phyloP scores from a whole-genome alignment of 1,140 invertebrate genomes.

The Drosophila pachea region DNA sequence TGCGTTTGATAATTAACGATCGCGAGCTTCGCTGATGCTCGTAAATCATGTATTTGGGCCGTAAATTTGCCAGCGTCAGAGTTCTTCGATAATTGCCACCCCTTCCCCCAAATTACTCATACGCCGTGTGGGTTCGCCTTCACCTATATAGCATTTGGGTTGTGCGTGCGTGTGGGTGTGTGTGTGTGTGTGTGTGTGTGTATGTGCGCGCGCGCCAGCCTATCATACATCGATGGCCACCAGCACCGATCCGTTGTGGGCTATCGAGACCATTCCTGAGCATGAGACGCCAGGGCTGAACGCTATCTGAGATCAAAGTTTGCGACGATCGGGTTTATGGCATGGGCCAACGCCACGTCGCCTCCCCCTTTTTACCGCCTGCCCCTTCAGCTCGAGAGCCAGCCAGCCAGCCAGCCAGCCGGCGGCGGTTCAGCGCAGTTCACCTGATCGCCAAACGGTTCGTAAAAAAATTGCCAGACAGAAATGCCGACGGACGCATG shows the following conservation, averaged over 20 bases:
- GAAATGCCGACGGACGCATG: conserved; percentile 50
- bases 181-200: not conserved
- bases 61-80: conserved; percentile 13
- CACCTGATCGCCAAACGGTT: conserved; percentile 30
- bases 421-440: not conserved
- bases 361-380: too few species aligned
- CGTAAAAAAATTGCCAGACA: conserved; percentile 52
- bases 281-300: conserved; percentile 7
- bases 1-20: conserved; percentile 4
- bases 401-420: too few species aligned
- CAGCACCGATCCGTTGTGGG: not conserved
- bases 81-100: conserved; percentile 7
- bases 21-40: conserved; percentile 2
- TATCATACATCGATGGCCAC: conserved; percentile 3
- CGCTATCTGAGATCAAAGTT: conserved; percentile 30
- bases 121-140: conserved; percentile 34
- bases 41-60: conserved; percentile 18
- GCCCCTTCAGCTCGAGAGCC: too few species aligned
- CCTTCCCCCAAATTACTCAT: conserved; percentile 48
- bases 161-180: too few species aligned
- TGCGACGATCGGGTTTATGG: conserved; percentile 28
- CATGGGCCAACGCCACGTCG: too few species aligned
- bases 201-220: not conserved
- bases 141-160: conserved; percentile 45
- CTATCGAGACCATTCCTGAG: conserved; percentile 7